Evolutionary conservation across 2,113 vertebrate genomes (phyloP), one percentile per base, ranked within the genome.

Genomic region (Corythaeola cristata): DNA sequence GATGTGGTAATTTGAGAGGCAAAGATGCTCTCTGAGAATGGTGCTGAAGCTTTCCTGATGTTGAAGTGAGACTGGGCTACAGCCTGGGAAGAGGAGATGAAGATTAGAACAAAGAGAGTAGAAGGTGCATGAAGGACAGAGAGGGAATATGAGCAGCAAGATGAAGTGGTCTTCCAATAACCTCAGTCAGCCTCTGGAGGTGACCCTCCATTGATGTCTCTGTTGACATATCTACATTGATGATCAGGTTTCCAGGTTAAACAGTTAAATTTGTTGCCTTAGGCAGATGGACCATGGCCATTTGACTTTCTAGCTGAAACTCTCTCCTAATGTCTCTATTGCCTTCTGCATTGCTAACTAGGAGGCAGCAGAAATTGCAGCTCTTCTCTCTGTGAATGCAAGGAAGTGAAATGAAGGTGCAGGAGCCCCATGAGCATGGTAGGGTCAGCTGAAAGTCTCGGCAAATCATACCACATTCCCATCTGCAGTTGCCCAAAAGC

Each of bases 381-480:
- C 14, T n/a, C 52, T 18, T 24, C 22, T n/a, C 21, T 60, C 8
- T 20, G 12, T 88, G 64, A 33, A 3, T 11, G 3, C 27, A 26
- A 21, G n/a, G 8, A 45, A 35, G 8, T 5, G 32, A 75, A 52
- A 23, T 15, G 27, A 28, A 59, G 26, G 13, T 35, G 52, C 64
- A 76, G 39, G 32, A 85, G 59, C 72, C 24, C 30, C 35, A 4
- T 14, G 32, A 27, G 13, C 23, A 3, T 1, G 0, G 24, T 52
- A 30, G 22, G 45, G 3, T 45, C 28, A 55, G 24, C 0, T 21
- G 49, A 47, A 75, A 55, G 4, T 26, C 68, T 22, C 14, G 37
- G n/a, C 12, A 10, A 8, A 28, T 11, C 0, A 0, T 1, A 2
- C 5, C 21, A 6, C 21, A 0, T 39, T 67, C 67, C 50, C 50